Conservation (phyloP, 2,888 invertebrate species). For the Pammene fasciana region DNA sequence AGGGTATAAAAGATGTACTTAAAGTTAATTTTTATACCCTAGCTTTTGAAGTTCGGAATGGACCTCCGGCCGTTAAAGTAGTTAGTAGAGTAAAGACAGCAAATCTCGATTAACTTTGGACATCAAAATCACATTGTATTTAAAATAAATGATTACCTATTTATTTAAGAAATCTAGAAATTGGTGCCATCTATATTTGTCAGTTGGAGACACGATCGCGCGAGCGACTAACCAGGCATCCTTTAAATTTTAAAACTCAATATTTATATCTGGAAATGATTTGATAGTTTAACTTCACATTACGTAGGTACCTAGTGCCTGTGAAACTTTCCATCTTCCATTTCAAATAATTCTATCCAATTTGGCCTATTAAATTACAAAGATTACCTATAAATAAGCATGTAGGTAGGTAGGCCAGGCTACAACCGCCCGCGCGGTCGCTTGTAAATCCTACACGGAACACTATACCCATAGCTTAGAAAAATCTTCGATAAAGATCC, state of each 20-base stretch:
- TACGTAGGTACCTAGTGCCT: neutral
- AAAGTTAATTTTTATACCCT: conserved; percentile 14
- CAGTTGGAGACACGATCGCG: conserved; percentile 15
- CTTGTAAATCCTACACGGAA: conserved; percentile 58
- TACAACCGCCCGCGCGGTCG: conserved; percentile 41
- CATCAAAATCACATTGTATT: conserved; percentile 65
- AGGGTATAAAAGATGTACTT: conserved; percentile 14
- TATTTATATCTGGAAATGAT: neutral
- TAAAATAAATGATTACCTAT: conserved; percentile 55
- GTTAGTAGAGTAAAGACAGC: conserved; percentile 61
- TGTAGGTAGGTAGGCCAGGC: too few species aligned
- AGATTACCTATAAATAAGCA: neutral
- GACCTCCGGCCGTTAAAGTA: conserved; percentile 22
- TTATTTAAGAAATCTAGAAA: conserved; percentile 52
- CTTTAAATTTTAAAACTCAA: neutral
- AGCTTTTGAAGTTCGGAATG: conserved; percentile 19
- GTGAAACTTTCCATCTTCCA: neutral
- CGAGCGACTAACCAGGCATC: conserved; percentile 12
- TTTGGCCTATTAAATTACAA: conserved; percentile 17
- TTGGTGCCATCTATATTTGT: conserved; percentile 47
- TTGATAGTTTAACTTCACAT: neutral
- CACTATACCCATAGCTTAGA: conserved; percentile 72
- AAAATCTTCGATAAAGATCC: conserved; percentile 72
- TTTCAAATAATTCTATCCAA: conserved; percentile 17
- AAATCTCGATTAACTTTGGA: conserved; percentile 70